Evolutionary conservation across 2,797 vertebrate genomes (phyloP).

Genomic region (Huso huso): DNA sequence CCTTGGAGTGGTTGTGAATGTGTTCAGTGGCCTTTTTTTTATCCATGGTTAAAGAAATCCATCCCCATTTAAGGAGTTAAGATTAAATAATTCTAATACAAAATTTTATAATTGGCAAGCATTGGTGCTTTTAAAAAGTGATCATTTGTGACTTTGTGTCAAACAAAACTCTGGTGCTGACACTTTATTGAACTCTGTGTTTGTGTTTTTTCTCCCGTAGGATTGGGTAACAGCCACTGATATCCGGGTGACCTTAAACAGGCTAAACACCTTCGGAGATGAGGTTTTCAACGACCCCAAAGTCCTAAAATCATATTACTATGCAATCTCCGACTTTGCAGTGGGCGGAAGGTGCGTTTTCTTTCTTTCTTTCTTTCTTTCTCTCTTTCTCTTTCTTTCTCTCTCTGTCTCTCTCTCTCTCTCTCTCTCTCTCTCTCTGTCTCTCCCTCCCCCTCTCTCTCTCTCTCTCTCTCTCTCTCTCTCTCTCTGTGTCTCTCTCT

Average conservation of each 20-base stretch:
- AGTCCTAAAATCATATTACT: conserved; percentile 97
- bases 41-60: too few relatives aligned
- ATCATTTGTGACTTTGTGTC: not conserved
- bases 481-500: too few relatives aligned
- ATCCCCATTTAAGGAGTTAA: too few relatives aligned
- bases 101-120: too few relatives aligned
- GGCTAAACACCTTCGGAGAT: conserved; percentile 95
- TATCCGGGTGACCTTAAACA: conserved; percentile 88
- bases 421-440: too few relatives aligned
- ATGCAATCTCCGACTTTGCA: conserved; percentile 95
- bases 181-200: not conserved
- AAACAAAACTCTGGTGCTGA: not conserved
- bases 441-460: too few relatives aligned
- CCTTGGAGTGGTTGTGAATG: too few relatives aligned
- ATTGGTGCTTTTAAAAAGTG: not conserved
- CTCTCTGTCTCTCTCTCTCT: too few relatives aligned
- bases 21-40: too few relatives aligned
- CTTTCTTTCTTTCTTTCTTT: too few relatives aligned
- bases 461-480: too few relatives aligned
- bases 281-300: conserved; percentile 97
- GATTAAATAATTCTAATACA: too few relatives aligned
- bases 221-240: conserved; percentile 97
- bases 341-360: conserved; percentile 86
- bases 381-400: not conserved
- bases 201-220: conserved; percentile 42